Conservation (phyloP, 2,113 vertebrate species). For the Maccullochella peelii region DNA sequence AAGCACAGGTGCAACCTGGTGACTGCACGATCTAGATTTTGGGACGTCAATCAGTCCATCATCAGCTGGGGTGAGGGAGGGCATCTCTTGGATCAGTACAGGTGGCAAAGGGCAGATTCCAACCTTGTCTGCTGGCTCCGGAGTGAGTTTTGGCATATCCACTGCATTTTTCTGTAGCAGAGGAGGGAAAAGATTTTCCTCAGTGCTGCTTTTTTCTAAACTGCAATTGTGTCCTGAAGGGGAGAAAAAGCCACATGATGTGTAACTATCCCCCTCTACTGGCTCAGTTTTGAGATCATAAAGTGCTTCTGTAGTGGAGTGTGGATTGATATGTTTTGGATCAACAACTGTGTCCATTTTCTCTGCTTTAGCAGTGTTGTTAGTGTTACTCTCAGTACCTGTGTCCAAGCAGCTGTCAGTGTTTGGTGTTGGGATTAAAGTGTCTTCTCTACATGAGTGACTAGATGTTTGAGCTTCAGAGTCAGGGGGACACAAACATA, state of each 20-base stretch:
- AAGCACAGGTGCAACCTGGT: conserved; percentile 76
- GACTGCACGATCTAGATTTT: conserved; percentile 21
- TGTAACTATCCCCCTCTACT: conserved; percentile 59
- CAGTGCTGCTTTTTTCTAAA: conserved; percentile 37
- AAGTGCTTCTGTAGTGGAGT: conserved; percentile 70
- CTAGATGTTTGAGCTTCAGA: conserved; percentile 24
- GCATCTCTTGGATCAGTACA: conserved; percentile 85
- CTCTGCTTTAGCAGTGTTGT: conserved; percentile 41
- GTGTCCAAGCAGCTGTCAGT: conserved; percentile 47
- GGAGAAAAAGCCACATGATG: conserved; percentile 26
- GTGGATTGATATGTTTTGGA: conserved; percentile 48
- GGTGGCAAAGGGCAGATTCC: conserved; percentile 72
- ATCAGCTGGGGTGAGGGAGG: conserved; percentile 82
- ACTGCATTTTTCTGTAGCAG: conserved; percentile 69
- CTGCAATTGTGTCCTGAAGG: conserved; percentile 35
- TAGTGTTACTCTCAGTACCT: conserved; percentile 34
- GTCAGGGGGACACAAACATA: conserved; percentile 31
- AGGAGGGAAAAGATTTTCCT: conserved; percentile 68
- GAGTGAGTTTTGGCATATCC: conserved; percentile 85
- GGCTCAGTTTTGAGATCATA: conserved; percentile 67
- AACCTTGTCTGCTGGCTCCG: conserved; percentile 72
- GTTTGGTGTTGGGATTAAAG: conserved; percentile 49
- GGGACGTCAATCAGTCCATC: conserved; percentile 43
- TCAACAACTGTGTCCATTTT: conserved; percentile 39
- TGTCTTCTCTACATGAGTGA: conserved; percentile 44